These are phyloP conservation scores for Podilymbus podiceps DNA, from an alignment of 2,113 vertebrate genomes.

Conservation along the genomic window DNA sequence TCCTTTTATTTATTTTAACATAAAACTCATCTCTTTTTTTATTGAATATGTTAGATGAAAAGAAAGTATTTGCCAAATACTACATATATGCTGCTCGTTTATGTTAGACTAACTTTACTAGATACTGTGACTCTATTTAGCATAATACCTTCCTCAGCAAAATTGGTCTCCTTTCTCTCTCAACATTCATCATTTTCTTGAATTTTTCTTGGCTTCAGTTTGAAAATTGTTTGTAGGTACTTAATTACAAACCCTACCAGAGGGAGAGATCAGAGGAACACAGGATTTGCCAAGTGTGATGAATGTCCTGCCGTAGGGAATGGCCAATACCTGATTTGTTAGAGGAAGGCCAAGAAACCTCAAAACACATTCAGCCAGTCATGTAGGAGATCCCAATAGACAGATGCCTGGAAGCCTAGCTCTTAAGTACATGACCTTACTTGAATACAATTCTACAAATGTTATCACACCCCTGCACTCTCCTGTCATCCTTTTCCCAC, in stretches of 20 bases:
- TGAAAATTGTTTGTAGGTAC: slow-evolving; percentile 1
- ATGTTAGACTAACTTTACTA: background rate
- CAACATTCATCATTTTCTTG: background rate
- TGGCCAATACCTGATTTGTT: background rate
- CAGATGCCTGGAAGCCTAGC: background rate
- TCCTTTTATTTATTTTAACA: background rate
- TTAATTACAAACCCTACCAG: slow-evolving; percentile 15
- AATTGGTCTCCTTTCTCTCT: background rate
- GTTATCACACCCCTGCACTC: background rate
- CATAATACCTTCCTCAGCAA: background rate
- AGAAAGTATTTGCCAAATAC: background rate
- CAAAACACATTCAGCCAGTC: background rate
- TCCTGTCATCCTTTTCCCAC: slow-evolving; percentile 8
- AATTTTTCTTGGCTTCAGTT: background rate
- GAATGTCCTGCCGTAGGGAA: slow-evolving; percentile 2
- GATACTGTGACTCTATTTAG: background rate
- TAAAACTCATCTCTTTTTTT: background rate
- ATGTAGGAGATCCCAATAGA: background rate
- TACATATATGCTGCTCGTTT: background rate
- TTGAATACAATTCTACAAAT: background rate
- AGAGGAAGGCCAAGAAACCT: slow-evolving; percentile 1
- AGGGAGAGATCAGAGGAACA: slow-evolving; percentile 4
- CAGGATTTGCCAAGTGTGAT: slow-evolving; percentile 4
- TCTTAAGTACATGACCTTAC: background rate
- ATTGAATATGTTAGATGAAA: background rate